Evolutionary conservation across 2,113 vertebrate species (phyloP), one percentile per base, ranked within the genome.

Genomic region (Megaleporinus macrocephalus): DNA sequence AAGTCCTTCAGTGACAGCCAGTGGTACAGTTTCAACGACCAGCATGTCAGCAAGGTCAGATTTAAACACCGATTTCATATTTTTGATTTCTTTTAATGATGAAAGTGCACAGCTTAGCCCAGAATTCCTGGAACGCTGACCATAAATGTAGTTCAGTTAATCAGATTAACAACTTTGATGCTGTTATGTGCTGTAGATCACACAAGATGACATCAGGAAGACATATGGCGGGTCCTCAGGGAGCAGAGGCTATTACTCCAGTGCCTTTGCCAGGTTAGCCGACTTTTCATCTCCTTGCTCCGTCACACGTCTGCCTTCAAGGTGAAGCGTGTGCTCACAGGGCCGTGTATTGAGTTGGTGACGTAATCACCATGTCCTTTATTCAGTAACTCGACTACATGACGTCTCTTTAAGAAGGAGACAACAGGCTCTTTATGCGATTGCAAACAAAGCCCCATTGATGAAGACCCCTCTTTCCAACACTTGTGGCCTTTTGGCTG

Each of bases 11-110:
- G 93, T 84, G 98, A 99, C 76, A 95, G 97, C 75, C 98, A 98
- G 84, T 99, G 98, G 98, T 99, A 98, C 93, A 99, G 98, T 90
- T 99, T 98, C 92, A 99, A 99, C 26, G 98, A 99, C 90, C 98
- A 99, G 82, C 98, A 99, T n/a, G 98, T 99, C 86, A 98, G 97
- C 94, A 98, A 97, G 97, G 98, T 99, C 2, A 66, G 4, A 61
- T 18, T 51, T n/a, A 14, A 66, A 55, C 41, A 18, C 1, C 83
- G 22, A 18, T 26, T 33, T 13, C 33, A 44, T 44, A 44, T 53
- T 41, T 1, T 69, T 16, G 1, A 15, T 55, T 53, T 20, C 24
- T 44, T 66, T 47, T 76, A 63, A 66, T 18, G 16, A 1, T 30
- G 53, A 55, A 55, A 22, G 53, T 55, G 49, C 15, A 51, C 49